phyloP scores from a whole-genome alignment of 2,113 vertebrate species.

The Nansenia antarctica region DNA sequence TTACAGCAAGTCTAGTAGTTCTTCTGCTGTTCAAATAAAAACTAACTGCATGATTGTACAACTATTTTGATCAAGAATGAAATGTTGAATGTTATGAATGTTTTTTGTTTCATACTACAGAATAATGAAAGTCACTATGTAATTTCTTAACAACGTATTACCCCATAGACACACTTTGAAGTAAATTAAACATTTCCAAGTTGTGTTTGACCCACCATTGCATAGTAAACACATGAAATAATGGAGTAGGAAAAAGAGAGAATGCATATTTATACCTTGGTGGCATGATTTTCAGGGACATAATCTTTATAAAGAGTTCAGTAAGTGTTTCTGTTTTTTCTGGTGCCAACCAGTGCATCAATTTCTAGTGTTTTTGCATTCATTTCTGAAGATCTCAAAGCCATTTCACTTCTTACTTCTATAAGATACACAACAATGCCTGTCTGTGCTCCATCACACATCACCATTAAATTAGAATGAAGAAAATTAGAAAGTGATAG shows the following conservation, averaged over 20 bases:
- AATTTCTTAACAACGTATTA: neutral
- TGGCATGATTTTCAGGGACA: neutral
- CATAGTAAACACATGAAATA: neutral
- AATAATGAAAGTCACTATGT: neutral
- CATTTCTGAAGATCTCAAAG: neutral
- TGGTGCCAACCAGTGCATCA: neutral
- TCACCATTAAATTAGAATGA: neutral
- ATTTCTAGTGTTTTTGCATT: constrained; percentile 18
- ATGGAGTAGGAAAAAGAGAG: neutral
- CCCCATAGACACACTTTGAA: neutral
- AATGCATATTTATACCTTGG: neutral
- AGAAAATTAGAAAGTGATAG: neutral
- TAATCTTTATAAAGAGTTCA: neutral
- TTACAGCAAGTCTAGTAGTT: neutral
- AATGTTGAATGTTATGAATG: neutral
- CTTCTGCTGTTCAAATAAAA: neutral
- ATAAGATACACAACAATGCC: neutral
- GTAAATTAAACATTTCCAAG: neutral
- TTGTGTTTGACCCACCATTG: neutral
- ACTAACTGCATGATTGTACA: too few species aligned
- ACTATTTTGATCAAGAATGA: neutral
- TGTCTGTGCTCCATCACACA: neutral
- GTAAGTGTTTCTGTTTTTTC: neutral
- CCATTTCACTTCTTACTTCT: neutral
- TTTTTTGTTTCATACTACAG: neutral